Conservation (phyloP, 2,888 invertebrate species). For the Drosophila ezoana region DNA sequence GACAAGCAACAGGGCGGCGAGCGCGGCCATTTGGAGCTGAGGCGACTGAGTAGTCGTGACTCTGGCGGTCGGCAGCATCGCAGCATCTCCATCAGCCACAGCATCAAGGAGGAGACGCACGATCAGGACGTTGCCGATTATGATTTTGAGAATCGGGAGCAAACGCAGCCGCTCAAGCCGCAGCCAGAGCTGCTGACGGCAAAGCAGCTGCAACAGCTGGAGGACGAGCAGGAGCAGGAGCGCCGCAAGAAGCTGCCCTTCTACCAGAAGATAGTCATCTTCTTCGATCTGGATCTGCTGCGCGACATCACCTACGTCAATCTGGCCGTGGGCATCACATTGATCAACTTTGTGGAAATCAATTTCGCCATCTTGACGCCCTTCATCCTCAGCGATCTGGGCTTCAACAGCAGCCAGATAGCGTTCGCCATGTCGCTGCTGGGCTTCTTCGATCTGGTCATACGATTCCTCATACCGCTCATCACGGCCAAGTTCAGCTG, state of each 20-base stretch:
- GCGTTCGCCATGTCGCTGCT: slow-evolving; percentile 90
- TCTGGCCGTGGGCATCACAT: slow-evolving; percentile 89
- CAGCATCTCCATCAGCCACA: slow-evolving; percentile 76
- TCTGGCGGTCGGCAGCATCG: slow-evolving; percentile 59
- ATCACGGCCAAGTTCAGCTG: slow-evolving; percentile 89
- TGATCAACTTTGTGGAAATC: slow-evolving; percentile 90
- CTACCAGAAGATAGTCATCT: slow-evolving; percentile 87
- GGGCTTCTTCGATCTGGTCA: slow-evolving; percentile 88
- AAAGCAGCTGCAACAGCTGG: slow-evolving; percentile 56
- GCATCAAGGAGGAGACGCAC: slow-evolving; percentile 75
- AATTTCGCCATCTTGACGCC: slow-evolving; percentile 92
- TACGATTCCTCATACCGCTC: slow-evolving; percentile 89
- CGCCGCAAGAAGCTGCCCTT: slow-evolving; percentile 85
- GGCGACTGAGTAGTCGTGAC: slow-evolving; percentile 72
- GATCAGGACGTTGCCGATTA: slow-evolving; percentile 38
- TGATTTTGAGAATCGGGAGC: slow-evolving; percentile 23
- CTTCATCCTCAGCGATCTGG: slow-evolving; percentile 89
- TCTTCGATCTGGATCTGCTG: slow-evolving; percentile 90
- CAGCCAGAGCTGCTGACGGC: slow-evolving; percentile 28
- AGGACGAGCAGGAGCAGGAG: slow-evolving; percentile 62
- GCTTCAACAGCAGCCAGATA: slow-evolving; percentile 86
- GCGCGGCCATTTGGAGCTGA: slow-evolving; percentile 62
- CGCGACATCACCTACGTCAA: slow-evolving; percentile 89
- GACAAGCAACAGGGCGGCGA: slow-evolving; percentile 61
- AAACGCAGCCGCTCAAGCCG: slow-evolving; percentile 11